Percentiles rank a stretch among this genome's conserved stretches.
phyloP scores from a whole-genome alignment of 2,113 vertebrate species.

The Cynopterus brachyotis region DNA sequence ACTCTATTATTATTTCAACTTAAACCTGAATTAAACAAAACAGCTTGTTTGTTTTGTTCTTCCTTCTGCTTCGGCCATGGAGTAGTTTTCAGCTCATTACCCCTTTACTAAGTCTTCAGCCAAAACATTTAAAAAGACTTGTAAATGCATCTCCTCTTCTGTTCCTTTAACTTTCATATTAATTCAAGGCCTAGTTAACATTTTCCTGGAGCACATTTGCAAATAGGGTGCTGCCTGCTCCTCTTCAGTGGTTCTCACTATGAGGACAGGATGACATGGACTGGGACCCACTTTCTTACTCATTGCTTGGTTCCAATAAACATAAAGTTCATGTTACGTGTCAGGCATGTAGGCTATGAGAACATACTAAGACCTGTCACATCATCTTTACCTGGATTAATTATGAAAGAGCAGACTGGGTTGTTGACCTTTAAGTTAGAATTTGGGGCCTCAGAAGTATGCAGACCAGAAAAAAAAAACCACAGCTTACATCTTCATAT shows the following conservation, averaged over 20 bases:
- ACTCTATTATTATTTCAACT: background rate
- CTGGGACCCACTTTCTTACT: background rate
- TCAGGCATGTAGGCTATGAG: background rate
- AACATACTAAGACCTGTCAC: background rate
- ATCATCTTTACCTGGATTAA: background rate
- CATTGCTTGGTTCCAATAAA: background rate
- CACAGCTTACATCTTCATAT: background rate
- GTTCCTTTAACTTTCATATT: background rate
- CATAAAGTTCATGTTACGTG: background rate
- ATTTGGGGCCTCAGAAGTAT: background rate
- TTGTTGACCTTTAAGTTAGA: background rate
- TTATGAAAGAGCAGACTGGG: background rate
- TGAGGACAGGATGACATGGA: background rate
- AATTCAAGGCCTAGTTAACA: background rate
- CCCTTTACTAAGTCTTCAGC: background rate
- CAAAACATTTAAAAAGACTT: background rate
- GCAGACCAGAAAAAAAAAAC: background rate
- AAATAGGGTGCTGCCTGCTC: background rate
- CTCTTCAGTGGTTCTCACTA: background rate
- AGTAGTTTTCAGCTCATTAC: background rate
- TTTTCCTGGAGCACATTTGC: background rate
- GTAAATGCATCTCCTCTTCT: background rate
- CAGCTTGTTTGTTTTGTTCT: background rate
- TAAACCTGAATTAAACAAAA: background rate
- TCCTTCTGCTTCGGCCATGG: background rate